Evolutionary conservation across 1,140 invertebrate species (phyloP).

Genomic region (Cydia strobilella): DNA sequence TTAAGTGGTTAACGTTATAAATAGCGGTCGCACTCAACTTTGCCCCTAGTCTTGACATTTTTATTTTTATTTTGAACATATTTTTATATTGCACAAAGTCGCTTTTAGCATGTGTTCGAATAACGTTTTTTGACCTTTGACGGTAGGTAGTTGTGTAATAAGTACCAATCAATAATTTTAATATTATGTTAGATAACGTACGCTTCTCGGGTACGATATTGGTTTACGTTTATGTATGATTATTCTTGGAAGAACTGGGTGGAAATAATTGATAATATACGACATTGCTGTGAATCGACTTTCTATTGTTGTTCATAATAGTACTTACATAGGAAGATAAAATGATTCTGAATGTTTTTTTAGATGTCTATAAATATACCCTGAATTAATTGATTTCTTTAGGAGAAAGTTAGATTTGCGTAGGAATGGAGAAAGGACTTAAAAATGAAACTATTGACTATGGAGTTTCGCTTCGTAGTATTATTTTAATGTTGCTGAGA

Average conservation of each 20-base stretch:
- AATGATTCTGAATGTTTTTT: not conserved
- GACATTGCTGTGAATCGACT: not conserved
- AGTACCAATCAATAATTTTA: slow-evolving; percentile 3
- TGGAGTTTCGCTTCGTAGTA: too few species aligned
- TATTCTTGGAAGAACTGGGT: slow-evolving; percentile 37
- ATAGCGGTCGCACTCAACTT: slow-evolving; percentile 9
- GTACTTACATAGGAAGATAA: not conserved
- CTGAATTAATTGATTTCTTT: not conserved
- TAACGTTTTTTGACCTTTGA: not conserved
- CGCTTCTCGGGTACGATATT: slow-evolving; percentile 4
- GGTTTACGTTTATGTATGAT: not conserved
- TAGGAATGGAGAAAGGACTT: too few species aligned
- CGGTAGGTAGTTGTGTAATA: not conserved
- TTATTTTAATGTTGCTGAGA: too few species aligned
- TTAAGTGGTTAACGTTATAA: slow-evolving; percentile 15
- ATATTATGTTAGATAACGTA: slow-evolving; percentile 16
- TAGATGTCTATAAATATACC: not conserved
- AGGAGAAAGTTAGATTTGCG: not conserved
- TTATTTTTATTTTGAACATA: not conserved
- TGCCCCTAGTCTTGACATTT: not conserved
- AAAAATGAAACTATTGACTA: too few species aligned
- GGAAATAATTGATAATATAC: slow-evolving; percentile 51
- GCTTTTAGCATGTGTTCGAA: not conserved
- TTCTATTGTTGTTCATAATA: not conserved
- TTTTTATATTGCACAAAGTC: not conserved